Conservation (phyloP, 2,888 invertebrate species). For the Taphrorychus bicolor region DNA sequence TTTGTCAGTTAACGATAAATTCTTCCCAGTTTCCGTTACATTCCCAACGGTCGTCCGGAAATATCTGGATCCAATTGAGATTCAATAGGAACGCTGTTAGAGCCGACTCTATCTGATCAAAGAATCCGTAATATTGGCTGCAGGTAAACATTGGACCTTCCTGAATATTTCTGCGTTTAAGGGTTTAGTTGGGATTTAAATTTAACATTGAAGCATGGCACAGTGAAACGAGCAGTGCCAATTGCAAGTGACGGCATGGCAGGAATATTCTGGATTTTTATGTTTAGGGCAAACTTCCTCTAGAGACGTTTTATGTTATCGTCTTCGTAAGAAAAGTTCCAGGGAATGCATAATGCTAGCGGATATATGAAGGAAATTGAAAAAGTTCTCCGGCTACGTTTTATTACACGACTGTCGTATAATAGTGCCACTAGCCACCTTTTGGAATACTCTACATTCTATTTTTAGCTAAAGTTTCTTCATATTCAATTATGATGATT, state of each 20-base stretch:
- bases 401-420: background rate
- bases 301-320: slow-evolving; percentile 6
- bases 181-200: too few relatives aligned
- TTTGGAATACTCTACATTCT: too few relatives aligned
- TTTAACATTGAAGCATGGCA: background rate
- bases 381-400: slow-evolving; percentile 19
- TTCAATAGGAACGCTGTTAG: background rate
- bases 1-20: background rate
- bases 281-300: background rate
- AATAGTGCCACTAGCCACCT: background rate
- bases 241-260: background rate
- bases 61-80: background rate
- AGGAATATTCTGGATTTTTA: background rate
- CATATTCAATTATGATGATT: background rate
- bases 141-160: background rate
- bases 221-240: background rate
- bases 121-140: background rate
- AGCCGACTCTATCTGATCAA: background rate
- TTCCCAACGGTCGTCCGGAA: too few relatives aligned
- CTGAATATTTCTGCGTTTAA: background rate
- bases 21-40: background rate
- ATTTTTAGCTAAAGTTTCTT: too few relatives aligned
- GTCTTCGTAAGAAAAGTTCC: slow-evolving; percentile 15
- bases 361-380: slow-evolving; percentile 25
- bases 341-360: slow-evolving; percentile 27